Evolutionary conservation across 23 tunicate species (phyloP).

Genomic region (Halocynthia aurantium): DNA sequence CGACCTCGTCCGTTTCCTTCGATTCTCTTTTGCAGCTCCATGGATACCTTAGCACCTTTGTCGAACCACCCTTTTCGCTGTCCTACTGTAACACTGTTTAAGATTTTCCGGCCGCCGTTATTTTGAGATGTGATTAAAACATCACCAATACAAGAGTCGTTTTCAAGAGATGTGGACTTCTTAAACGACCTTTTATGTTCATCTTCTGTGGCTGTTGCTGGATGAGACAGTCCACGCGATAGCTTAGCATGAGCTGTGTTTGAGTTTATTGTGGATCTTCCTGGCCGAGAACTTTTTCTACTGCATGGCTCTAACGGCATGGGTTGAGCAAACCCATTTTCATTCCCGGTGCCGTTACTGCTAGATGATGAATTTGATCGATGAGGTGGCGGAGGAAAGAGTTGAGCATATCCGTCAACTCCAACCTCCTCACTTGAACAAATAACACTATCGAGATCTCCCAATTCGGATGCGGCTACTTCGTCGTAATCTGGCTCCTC

Average conservation of each 20-base stretch:
- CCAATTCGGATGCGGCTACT: constrained; percentile 38
- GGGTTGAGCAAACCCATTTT: too few species aligned
- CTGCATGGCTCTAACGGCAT: too few species aligned
- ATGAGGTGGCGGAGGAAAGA: neutral
- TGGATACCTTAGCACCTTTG: constrained; percentile 32
- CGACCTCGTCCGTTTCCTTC: constrained; percentile 19
- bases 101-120: neutral
- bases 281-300: neutral
- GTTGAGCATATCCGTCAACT: constrained; percentile 25
- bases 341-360: neutral
- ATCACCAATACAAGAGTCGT: neutral
- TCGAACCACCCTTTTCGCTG: constrained; percentile 52
- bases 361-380: constrained; percentile 2
- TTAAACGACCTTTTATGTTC: neutral
- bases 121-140: neutral
- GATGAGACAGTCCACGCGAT: neutral
- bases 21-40: constrained; percentile 46
- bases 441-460: neutral
- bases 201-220: neutral
- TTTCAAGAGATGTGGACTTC: neutral
- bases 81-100: constrained; percentile 36
- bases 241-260: neutral
- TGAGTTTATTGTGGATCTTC: neutral
- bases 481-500: constrained; percentile 69
- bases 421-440: constrained; percentile 43